These are phyloP conservation scores for Drosophila basisetae DNA, from an alignment of 2,888 invertebrate genomes.

Conservation along the genomic window DNA sequence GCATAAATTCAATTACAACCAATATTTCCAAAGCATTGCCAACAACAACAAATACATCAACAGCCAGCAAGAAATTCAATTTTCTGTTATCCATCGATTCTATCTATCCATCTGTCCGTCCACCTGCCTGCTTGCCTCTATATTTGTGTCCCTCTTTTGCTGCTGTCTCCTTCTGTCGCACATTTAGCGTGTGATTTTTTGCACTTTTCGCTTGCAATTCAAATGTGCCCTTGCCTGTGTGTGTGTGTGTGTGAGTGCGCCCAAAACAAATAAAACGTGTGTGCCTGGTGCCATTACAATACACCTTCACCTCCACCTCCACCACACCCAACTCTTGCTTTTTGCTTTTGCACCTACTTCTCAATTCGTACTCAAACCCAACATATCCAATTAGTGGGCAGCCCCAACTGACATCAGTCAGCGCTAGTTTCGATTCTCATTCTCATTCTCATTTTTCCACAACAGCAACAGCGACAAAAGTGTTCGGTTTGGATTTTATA, in stretches of 20 bases:
- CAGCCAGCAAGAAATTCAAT: conserved; percentile 55
- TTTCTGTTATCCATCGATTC: conserved; percentile 63
- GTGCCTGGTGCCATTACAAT: conserved; percentile 33
- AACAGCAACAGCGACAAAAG: conserved; percentile 20
- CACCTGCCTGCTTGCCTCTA: background rate
- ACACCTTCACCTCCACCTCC: conserved; percentile 15
- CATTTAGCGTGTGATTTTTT: conserved; percentile 65
- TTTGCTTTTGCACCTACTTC: background rate
- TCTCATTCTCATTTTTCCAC: conserved; percentile 58
- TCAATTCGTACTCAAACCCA: conserved; percentile 10
- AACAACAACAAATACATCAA: conserved; percentile 35
- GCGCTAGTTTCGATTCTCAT: conserved; percentile 53
- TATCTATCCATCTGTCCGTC: conserved; percentile 27
- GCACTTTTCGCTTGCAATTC: conserved; percentile 64
- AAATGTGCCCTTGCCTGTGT: conserved; percentile 33
- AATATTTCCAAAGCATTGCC: conserved; percentile 61
- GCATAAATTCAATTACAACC: conserved; percentile 73
- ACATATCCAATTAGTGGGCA: conserved; percentile 62
- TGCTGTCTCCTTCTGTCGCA: conserved; percentile 16
- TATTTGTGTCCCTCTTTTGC: conserved; percentile 11
- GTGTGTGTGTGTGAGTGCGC: conserved; percentile 17
- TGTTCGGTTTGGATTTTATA: conserved; percentile 51
- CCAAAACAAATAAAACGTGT: conserved; percentile 62
- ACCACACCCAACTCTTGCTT: background rate
- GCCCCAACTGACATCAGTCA: conserved; percentile 63